A percentile compares a stretch with the other conserved stretches of the same genome.
These are phyloP conservation scores for Eospalax fontanierii DNA, from an alignment of 2,797 vertebrate genomes.

Conservation along the genomic window DNA sequence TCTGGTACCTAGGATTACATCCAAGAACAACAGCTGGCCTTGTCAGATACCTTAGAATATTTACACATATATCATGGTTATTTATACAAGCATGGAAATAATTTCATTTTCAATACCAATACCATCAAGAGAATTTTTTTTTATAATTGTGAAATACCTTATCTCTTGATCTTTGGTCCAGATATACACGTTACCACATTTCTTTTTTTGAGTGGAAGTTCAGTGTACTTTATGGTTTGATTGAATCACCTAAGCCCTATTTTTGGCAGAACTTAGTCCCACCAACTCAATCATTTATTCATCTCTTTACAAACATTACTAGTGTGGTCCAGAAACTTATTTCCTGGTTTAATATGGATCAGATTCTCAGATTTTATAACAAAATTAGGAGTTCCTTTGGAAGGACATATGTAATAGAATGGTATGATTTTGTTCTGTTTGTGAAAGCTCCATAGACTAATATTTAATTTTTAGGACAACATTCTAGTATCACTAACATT, in stretches of 20 bases:
- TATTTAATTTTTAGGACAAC: slow-evolving; percentile 7
- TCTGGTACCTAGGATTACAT: background rate
- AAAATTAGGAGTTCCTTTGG: slow-evolving; percentile 40
- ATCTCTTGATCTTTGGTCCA: slow-evolving; percentile 48
- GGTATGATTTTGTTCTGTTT: background rate
- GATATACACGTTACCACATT: slow-evolving; percentile 21
- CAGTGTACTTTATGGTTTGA: slow-evolving; percentile 18
- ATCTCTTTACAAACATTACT: slow-evolving; percentile 41
- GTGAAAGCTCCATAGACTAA: slow-evolving; percentile 31
- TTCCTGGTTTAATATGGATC: slow-evolving; percentile 61
- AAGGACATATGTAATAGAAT: slow-evolving; percentile 42
- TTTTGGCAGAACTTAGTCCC: slow-evolving; percentile 65
- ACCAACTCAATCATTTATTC: slow-evolving; percentile 50
- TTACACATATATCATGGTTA: slow-evolving; percentile 25
- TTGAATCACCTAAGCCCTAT: slow-evolving; percentile 7
- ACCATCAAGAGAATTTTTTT: slow-evolving; percentile 35
- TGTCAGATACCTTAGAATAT: slow-evolving; percentile 33
- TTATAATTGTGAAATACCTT: slow-evolving; percentile 60
- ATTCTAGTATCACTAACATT: background rate
- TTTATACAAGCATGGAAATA: slow-evolving; percentile 50
- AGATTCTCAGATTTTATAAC: slow-evolving; percentile 56
- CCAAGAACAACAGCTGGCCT: slow-evolving; percentile 21
- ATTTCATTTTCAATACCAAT: slow-evolving; percentile 61
- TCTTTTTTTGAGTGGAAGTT: slow-evolving; percentile 57
- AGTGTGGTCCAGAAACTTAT: background rate